A percentile compares a stretch with the other conserved stretches of the same genome.
Evolutionary conservation across 2,797 vertebrate genomes (phyloP).

Genomic region (Knipowitschia caucasica): DNA sequence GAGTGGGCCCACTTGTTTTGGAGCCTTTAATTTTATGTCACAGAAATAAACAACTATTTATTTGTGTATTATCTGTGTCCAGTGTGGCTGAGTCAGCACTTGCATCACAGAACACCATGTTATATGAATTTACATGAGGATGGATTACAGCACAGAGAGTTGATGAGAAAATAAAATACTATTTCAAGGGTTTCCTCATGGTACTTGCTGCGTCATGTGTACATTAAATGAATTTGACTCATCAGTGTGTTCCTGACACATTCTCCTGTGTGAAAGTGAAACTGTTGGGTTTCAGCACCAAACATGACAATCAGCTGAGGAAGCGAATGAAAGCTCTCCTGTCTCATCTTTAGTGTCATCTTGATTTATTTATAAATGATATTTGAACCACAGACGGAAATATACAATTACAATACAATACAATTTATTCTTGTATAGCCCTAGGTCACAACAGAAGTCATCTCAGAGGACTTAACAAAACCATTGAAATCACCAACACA

Average conservation of each 20-base stretch:
- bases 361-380: no score
- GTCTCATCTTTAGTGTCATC: slow-evolving; percentile 30
- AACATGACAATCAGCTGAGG: slow-evolving; percentile 28
- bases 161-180: no score
- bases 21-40: not conserved
- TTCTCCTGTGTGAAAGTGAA: no score
- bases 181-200: no score
- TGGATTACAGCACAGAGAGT: slow-evolving; percentile 11
- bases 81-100: slow-evolving; percentile 20
- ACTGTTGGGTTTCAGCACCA: slow-evolving; percentile 1
- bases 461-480: no score
- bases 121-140: slow-evolving; percentile 25
- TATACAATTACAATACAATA: no score
- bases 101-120: not conserved
- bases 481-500: no score
- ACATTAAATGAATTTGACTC: no score
- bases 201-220: slow-evolving; percentile 20
- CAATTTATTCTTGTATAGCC: no score
- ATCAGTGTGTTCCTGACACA: no score
- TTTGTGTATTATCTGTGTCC: slow-evolving; percentile 15
- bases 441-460: no score
- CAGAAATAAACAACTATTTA: not conserved
- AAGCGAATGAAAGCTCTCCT: slow-evolving; percentile 26
- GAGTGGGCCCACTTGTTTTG: slow-evolving; percentile 5
- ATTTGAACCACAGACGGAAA: no score